phyloP scores from a whole-genome alignment of 2,113 vertebrate genomes.

The Antigone vipio region DNA sequence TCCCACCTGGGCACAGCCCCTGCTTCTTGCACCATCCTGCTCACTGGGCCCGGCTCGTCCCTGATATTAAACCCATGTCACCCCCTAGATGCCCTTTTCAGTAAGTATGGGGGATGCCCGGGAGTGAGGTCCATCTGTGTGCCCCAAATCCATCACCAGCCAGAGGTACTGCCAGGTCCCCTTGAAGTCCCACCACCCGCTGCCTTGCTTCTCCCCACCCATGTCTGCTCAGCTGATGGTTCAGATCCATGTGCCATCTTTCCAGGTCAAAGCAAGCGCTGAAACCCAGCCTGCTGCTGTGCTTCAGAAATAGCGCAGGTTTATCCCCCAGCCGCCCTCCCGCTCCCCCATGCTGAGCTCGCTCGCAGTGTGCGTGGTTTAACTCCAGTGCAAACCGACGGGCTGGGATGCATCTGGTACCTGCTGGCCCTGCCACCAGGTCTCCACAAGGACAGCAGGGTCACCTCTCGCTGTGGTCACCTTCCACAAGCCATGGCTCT shows the following conservation, averaged over 20 bases:
- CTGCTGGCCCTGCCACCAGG: background rate
- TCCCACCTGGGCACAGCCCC: background rate
- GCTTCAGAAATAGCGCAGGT: background rate
- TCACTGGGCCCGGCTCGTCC: fast-evolving
- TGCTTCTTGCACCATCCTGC: background rate
- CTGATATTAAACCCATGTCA: fast-evolving
- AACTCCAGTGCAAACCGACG: fast-evolving
- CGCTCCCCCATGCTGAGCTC: fast-evolving
- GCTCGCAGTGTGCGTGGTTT: fast-evolving
- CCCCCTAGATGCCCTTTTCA: background rate
- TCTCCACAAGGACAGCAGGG: background rate
- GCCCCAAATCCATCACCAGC: background rate
- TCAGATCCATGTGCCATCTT: background rate
- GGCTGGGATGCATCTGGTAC: background rate
- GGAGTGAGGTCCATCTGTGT: fast-evolving
- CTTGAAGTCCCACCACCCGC: background rate
- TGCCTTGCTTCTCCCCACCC: background rate
- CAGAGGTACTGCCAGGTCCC: no score
- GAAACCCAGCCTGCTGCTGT: background rate
- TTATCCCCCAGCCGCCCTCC: background rate
- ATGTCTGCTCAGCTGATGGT: background rate
- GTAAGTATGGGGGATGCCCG: no score
- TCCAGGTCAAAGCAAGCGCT: background rate
- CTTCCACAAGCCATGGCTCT: background rate
- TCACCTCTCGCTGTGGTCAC: background rate